These are phyloP conservation scores for Brachionichthys hirsutus DNA, from an alignment of 2,113 vertebrate genomes.

Conservation along the genomic window DNA sequence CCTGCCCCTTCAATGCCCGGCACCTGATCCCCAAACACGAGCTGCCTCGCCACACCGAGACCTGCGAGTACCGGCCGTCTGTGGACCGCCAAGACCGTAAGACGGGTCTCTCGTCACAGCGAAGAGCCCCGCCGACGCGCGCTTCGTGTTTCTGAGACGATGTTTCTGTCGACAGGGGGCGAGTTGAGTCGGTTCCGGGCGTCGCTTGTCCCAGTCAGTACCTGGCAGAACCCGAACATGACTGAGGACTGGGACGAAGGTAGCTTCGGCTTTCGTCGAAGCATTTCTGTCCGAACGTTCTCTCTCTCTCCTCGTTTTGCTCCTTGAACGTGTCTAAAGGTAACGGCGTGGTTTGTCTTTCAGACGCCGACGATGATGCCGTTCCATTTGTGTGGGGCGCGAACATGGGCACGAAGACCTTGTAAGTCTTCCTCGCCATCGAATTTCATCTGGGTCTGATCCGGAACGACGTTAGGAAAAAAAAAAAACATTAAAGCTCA, in stretches of 20 bases:
- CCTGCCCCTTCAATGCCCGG: constrained; percentile 84
- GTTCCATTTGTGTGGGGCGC: constrained; percentile 63
- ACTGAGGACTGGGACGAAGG: constrained; percentile 75
- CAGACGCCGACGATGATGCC: constrained; percentile 56
- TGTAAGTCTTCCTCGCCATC: background rate
- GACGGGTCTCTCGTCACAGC: background rate
- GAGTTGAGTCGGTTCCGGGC: background rate
- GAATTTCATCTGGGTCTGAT: background rate
- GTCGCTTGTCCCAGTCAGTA: constrained; percentile 58
- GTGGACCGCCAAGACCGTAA: constrained; percentile 51
- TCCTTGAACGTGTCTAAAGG: background rate
- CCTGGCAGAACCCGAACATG: constrained; percentile 50
- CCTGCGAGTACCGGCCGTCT: constrained; percentile 63
- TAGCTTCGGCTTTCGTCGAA: too few species aligned
- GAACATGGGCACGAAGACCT: background rate
- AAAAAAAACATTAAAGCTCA: too few species aligned
- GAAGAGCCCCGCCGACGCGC: too few species aligned
- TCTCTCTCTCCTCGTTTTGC: background rate
- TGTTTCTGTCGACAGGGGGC: constrained; percentile 8
- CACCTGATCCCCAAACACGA: constrained; percentile 77
- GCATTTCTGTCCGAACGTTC: background rate
- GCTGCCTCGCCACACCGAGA: constrained; percentile 70
- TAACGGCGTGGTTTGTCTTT: constrained; percentile 10
- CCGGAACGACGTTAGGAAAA: too few species aligned
- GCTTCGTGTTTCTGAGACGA: background rate